Percentiles rank a stretch among this genome's conserved stretches.
phyloP scores from a whole-genome alignment of 1,140 invertebrate genomes.

The Heliothis subflexa region DNA sequence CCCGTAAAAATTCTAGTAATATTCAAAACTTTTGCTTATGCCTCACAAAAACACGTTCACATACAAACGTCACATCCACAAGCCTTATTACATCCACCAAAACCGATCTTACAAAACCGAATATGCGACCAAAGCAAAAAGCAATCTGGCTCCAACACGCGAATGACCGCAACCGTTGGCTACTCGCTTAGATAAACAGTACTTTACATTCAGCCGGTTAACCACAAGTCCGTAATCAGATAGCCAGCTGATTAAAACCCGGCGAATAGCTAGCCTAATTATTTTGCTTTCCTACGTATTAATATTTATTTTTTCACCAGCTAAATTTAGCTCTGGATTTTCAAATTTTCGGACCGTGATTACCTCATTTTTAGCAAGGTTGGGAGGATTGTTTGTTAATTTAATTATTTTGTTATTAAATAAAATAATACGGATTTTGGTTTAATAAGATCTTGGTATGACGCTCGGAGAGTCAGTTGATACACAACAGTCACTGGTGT shows the following conservation, averaged over 20 bases:
- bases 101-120: constrained; percentile 41
- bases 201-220: constrained; percentile 46
- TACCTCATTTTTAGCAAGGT: background rate
- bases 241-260: constrained; percentile 51
- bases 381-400: constrained; percentile 13
- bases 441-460: background rate
- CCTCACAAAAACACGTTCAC: background rate
- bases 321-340: constrained; percentile 17
- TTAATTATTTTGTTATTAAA: constrained; percentile 14
- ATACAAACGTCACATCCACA: background rate
- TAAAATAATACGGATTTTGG: background rate
- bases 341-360: background rate
- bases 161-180: constrained; percentile 44
- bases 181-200: constrained; percentile 46
- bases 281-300: constrained; percentile 39
- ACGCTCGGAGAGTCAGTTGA: background rate
- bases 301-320: constrained; percentile 18
- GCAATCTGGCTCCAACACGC: constrained; percentile 38
- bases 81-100: constrained; percentile 15
- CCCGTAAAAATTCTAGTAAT: background rate
- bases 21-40: background rate
- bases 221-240: constrained; percentile 49
- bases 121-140: constrained; percentile 51
- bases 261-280: constrained; percentile 22
- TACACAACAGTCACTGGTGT: too few species aligned